These are phyloP conservation scores for Chroicocephalus ridibundus DNA, from an alignment of 2,113 vertebrate genomes.

Conservation along the genomic window DNA sequence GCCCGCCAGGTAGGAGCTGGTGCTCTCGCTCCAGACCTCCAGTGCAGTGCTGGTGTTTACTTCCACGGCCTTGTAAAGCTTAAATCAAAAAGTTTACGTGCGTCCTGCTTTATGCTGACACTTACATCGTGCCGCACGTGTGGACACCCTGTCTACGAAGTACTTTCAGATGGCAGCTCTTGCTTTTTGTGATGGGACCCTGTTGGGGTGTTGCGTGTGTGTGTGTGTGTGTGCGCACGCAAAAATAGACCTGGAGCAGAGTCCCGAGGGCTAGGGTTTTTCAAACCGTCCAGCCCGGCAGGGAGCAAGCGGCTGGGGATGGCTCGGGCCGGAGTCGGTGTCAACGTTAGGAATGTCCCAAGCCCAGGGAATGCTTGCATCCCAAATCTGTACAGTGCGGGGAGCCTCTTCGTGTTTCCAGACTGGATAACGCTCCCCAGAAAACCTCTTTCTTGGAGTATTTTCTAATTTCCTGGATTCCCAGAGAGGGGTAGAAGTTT, in stretches of 20 bases:
- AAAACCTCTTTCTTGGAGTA: not conserved
- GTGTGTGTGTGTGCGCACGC: rapidly evolving
- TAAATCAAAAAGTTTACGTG: not conserved
- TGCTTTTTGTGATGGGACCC: rapidly evolving
- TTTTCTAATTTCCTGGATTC: conserved; percentile 10
- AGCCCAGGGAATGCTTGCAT: not conserved
- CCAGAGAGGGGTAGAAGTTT: conserved; percentile 27
- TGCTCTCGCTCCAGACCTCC: not conserved
- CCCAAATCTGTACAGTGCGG: not conserved
- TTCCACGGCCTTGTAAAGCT: not conserved
- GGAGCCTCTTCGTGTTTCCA: not conserved
- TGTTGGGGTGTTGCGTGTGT: rapidly evolving
- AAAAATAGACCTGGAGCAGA: not conserved
- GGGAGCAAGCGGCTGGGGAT: not conserved
- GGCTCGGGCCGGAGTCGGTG: rapidly evolving
- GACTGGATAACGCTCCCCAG: not conserved
- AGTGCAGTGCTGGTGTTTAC: not conserved
- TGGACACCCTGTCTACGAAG: not conserved
- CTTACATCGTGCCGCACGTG: rapidly evolving
- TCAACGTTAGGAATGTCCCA: rapidly evolving
- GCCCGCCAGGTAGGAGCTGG: rapidly evolving
- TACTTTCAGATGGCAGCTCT: not conserved
- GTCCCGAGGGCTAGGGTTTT: no score
- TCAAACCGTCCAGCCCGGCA: no score
- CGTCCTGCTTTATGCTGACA: not conserved